Conservation (phyloP, 2,797 vertebrate species). For the Calcarius lapponicus region DNA sequence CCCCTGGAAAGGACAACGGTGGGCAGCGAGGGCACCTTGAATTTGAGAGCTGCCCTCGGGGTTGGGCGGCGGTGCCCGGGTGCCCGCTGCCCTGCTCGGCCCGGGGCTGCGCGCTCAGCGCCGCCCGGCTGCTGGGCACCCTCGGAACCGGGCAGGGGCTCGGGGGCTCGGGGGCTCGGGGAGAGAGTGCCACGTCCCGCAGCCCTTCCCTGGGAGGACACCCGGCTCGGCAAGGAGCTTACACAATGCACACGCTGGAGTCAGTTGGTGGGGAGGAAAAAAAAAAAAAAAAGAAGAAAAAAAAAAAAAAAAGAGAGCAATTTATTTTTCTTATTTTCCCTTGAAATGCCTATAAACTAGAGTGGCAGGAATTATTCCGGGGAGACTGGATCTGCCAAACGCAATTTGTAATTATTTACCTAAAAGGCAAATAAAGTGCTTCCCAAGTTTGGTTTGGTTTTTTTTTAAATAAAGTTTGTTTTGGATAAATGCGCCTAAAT, state of each 20-base stretch:
- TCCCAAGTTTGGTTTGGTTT: neutral
- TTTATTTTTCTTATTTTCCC: slow-evolving; percentile 10
- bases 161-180: neutral
- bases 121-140: neutral
- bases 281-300: neutral
- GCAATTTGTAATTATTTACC: slow-evolving; percentile 70
- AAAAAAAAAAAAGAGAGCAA: rapidly evolving
- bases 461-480: slow-evolving; percentile 75
- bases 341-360: slow-evolving; percentile 65
- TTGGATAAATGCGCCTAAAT: slow-evolving; percentile 84
- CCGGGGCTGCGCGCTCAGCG: neutral
- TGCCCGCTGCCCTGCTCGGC: neutral
- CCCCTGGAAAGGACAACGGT: too few relatives aligned
- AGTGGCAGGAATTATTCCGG: neutral
- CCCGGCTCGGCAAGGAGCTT: slow-evolving; percentile 26
- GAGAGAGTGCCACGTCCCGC: neutral
- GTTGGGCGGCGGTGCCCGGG: neutral
- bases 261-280: rapidly evolving
- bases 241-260: neutral
- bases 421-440: slow-evolving; percentile 73
- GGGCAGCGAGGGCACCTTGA: neutral
- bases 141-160: neutral
- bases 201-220: neutral
- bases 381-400: slow-evolving; percentile 30
- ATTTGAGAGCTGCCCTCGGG: neutral